A percentile compares a stretch with the other conserved stretches of the same genome.
These are phyloP conservation scores for Scaptodrosophila latifasciaeformis DNA, from an alignment of 2,888 invertebrate genomes.

Conservation along the genomic window DNA sequence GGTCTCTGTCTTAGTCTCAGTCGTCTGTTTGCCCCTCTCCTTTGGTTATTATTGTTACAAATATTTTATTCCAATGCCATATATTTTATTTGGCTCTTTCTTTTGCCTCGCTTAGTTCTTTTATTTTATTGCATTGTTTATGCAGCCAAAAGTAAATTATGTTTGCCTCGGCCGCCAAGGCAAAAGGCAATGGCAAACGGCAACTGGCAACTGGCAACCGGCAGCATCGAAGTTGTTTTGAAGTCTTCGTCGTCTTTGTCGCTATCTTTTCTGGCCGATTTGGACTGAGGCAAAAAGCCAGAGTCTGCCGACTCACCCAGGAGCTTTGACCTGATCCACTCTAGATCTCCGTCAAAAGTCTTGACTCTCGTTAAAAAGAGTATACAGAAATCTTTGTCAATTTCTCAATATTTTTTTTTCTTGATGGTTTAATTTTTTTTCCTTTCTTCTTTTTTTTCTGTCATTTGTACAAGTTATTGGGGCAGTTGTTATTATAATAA, in stretches of 20 bases:
- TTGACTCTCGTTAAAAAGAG: no score
- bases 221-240: constrained; percentile 15
- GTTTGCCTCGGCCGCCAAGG: constrained; percentile 35
- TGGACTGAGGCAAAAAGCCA: no score
- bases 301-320: no score
- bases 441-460: constrained; percentile 15
- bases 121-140: constrained; percentile 72
- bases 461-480: constrained; percentile 62
- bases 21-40: constrained; percentile 3
- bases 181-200: no score
- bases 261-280: constrained; percentile 8
- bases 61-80: constrained; percentile 70
- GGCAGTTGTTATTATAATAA: constrained; percentile 32
- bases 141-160: constrained; percentile 71
- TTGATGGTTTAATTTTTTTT: constrained; percentile 10
- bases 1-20: constrained; percentile 13
- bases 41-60: constrained; percentile 68
- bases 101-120: constrained; percentile 31
- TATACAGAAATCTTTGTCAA: no score
- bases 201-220: no score
- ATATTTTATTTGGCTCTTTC: constrained; percentile 60
- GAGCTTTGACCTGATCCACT: no score
- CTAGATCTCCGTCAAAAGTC: background rate
- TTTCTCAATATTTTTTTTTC: background rate
- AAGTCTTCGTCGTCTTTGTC: constrained; percentile 36